Base-by-base conservation (phyloP, 2,113 vertebrate species). In the Todiramphus saurophagus region DNA sequence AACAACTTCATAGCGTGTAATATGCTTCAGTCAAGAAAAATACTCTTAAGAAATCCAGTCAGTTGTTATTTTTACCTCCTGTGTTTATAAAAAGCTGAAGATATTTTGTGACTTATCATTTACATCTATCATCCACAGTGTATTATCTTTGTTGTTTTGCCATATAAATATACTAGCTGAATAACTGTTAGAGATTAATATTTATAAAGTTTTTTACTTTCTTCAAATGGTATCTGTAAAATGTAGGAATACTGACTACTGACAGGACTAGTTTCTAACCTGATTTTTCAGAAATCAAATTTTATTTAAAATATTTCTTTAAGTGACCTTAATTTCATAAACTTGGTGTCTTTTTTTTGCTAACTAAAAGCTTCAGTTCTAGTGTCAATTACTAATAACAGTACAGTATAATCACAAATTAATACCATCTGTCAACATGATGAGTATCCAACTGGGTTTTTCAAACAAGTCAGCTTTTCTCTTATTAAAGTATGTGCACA, bases 391-490 rank as follows among this genome's bases (percentile, higher is more conserved):
- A 90, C 60, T 82, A 85, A n/a, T 50, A 95, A 85, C 18, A 60
- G 20, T 67, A 37, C 30, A 68, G 30, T 37, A 70, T 77, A 88
- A 58, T 67, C 76, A 75, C 70, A 84, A 91, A 96, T 94, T 94
- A 94, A 88, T 83, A 80, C 48, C 30, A 72, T 84, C 67, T 94
- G 70, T 90, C 85, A 95, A 73, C 68, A 35, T 39, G 43, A n/a
- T 31, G 89, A 89, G n/a, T 68, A 70, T 78, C 69, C 89, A 63
- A n/a, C 33, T 72, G 56, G 9, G 9, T 70, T 93, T 83, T 68
- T 90, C 50, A 94, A 94, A 62, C 19, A 87, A 20, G 59, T 82
- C 63, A 59, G 24, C 43, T 76, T 89, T 92, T 95, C 23, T 64
- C 66, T 50, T 63, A 55, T 69, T 93, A 44, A 77, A 68, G 9